Evolutionary conservation across 2,888 invertebrate species (phyloP), one percentile per base, ranked within the genome.

Genomic region (Archips crataeganus): DNA sequence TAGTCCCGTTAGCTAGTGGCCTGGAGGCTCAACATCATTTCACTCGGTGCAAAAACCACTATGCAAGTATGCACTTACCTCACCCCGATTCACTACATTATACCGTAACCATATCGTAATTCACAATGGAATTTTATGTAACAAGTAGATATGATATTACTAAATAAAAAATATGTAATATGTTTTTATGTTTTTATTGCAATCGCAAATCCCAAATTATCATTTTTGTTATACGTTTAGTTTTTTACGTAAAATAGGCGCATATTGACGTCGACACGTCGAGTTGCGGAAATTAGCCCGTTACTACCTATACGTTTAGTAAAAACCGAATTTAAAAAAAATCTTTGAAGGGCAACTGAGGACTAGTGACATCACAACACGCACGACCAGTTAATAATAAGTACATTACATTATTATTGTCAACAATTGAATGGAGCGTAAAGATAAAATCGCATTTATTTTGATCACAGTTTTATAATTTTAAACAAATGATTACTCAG

Each of bases 11-110:
- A 70, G 65, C 39, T 71, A 57, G 36, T 54, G 64, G 65, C 63
- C 47, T 60, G 45, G 69, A 64, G 73, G 47, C 74, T 65, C 74
- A 36, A 65, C 74, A 65, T 70, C 60, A 74, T 74, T 74, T 70
- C 60, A 65, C 73, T 74, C 70, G 45, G 60, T 65, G 72, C 71
- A 66, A 72, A 72, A 72, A 67, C 71, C 72, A 74, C 69, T 64
- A 64, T 69, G 73, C 64, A 70, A 74, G 64, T 64, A 64, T 69
- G 73, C 64, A 70, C 68, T 63, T 51, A 49, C 49, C 69, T 54
- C 49, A 32, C 64, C 23, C 65, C 54, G 65, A 65, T 64, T 32
- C 47, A 64, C 54, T 59, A 34, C 47, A 34, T 68, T 45, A n/a
- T 65, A 65, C n/a, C 36, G 71, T 60, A 65, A 39, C 39, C 23